A percentile compares a stretch with the other conserved stretches of the same genome.
Evolutionary conservation across 2,797 vertebrate genomes (phyloP).

Genomic region (Tinamus major): DNA sequence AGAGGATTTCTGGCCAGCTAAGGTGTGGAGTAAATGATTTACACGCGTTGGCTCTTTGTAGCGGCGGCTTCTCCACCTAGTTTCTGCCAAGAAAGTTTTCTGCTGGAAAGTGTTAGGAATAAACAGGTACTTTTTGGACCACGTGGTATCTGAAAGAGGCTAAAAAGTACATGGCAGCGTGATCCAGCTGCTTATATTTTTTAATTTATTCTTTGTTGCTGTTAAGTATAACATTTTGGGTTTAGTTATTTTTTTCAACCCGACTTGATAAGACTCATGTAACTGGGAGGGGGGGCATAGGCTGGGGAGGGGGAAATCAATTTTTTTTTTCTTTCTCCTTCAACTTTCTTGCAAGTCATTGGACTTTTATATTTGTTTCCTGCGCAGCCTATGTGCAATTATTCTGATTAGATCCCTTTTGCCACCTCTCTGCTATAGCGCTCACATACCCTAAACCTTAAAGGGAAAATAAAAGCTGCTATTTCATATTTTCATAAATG

Average conservation of each 20-base stretch:
- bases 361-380: conserved; percentile 60
- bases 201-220: neutral
- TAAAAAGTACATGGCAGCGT: neutral
- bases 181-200: neutral
- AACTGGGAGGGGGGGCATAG: neutral
- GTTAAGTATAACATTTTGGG: neutral
- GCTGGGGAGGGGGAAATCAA: neutral
- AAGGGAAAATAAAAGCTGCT: conserved; percentile 73
- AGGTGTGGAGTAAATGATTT: neutral
- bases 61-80: neutral
- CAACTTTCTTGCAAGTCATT: conserved; percentile 55
- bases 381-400: conserved; percentile 49
- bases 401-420: conserved; percentile 66
- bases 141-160: neutral
- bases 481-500: conserved; percentile 74
- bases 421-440: conserved; percentile 36
- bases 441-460: conserved; percentile 44
- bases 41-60: neutral
- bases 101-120: neutral
- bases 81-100: neutral
- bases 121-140: fast-evolving
- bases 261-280: neutral
- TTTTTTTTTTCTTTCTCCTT: conserved; percentile 2
- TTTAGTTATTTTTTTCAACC: neutral
- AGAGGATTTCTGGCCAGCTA: neutral